Evolutionary conservation across 37 sponge, comb jelly and placozoan species (phyloP).

Genomic region (Agelas oroides): DNA sequence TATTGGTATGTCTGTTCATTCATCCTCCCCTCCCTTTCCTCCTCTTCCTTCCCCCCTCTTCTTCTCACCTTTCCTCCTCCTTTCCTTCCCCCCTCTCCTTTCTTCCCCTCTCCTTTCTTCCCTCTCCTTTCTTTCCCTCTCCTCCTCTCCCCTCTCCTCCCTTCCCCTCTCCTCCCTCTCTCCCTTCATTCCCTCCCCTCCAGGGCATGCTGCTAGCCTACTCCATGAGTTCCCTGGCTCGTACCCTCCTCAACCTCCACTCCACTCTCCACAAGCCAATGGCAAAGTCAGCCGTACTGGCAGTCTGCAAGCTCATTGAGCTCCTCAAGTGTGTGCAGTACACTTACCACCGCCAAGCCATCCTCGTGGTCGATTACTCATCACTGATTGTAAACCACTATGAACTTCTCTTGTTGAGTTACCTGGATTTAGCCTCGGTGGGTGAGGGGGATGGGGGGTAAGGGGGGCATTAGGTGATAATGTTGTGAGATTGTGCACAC

Average conservation of each 20-base stretch:
- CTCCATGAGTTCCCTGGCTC: constrained; percentile 59
- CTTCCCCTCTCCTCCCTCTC: neutral
- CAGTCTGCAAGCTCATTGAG: constrained; percentile 83
- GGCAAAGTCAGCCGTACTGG: constrained; percentile 82
- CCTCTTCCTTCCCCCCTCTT: too few relatives aligned
- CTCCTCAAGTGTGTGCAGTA: constrained; percentile 85
- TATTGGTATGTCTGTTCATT: too few relatives aligned
- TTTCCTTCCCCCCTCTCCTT: neutral
- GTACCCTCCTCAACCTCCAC: constrained; percentile 79
- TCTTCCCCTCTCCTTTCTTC: neutral
- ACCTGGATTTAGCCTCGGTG: constrained; percentile 35
- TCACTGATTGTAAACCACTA: constrained; percentile 71
- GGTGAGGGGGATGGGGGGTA: constrained; percentile 22
- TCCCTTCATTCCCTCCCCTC: neutral
- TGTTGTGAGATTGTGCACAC: neutral
- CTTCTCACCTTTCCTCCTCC: too few relatives aligned
- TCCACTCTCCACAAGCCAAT: constrained; percentile 72
- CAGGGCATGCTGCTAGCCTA: constrained; percentile 80
- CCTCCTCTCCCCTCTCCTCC: neutral
- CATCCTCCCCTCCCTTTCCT: too few relatives aligned
- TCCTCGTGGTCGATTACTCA: constrained; percentile 54
- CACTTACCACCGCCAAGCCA: constrained; percentile 73
- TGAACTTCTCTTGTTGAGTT: constrained; percentile 37
- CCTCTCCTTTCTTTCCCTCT: neutral
- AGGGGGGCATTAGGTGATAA: too few relatives aligned